phyloP scores from a whole-genome alignment of 2,797 vertebrate species.

The Echiichthys vipera region DNA sequence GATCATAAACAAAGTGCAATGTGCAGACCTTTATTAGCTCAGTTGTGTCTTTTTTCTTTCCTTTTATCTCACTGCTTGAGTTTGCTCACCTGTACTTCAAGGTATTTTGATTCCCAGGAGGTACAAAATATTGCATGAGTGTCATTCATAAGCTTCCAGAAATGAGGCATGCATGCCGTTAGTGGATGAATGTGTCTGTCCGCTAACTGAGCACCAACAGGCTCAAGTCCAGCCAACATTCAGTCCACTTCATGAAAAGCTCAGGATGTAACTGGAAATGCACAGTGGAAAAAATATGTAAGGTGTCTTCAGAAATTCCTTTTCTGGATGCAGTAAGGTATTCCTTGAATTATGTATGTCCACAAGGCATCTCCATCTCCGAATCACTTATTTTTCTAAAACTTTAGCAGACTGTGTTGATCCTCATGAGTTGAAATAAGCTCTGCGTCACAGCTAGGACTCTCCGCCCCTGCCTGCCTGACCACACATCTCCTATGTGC shows the following conservation, averaged over 20 bases:
- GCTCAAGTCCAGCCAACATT: not conserved
- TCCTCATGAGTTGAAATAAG: conserved; percentile 32
- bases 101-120: not conserved
- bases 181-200: not conserved
- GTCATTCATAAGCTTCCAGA: not conserved
- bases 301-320: conserved; percentile 10
- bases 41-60: not conserved
- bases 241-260: not conserved
- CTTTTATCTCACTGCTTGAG: not conserved
- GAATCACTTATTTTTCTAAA: conserved; percentile 20
- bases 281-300: not conserved
- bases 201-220: not conserved
- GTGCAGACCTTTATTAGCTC: not conserved
- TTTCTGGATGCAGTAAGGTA: conserved; percentile 16
- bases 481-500: conserved; percentile 17
- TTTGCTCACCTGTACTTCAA: not conserved
- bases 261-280: not conserved
- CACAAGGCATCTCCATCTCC: conserved; percentile 24
- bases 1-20: not conserved
- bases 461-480: conserved; percentile 2
- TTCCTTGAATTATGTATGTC: conserved; percentile 55
- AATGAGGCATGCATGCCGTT: not conserved
- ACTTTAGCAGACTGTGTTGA: not conserved
- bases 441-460: conserved; percentile 22
- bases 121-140: not conserved